Conservation (phyloP, 92 coral and sea anemone genomes). For the Palythoa heliodiscus region DNA sequence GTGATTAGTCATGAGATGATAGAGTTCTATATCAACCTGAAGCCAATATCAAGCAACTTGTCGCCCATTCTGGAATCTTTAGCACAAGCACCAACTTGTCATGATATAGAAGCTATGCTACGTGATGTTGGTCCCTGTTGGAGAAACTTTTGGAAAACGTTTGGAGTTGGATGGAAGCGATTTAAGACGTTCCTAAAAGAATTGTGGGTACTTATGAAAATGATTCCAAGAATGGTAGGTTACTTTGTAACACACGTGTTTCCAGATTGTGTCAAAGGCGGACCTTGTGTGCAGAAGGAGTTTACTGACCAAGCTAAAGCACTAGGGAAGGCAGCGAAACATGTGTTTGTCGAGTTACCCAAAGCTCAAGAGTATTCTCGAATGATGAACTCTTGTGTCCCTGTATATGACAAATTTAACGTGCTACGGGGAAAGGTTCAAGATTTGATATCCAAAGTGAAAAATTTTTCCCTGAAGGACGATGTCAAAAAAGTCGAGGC, state of each 20-base stretch:
- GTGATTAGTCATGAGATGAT: constrained; percentile 70
- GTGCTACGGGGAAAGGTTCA: constrained; percentile 73
- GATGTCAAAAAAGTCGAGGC: constrained; percentile 84
- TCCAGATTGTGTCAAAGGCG: constrained; percentile 84
- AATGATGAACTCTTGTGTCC: constrained; percentile 75
- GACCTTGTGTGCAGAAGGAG: constrained; percentile 78
- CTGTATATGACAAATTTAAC: constrained; percentile 70
- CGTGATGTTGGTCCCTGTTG: constrained; percentile 36
- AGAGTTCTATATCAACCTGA: constrained; percentile 70
- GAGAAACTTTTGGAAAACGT: constrained; percentile 21
- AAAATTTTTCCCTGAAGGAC: constrained; percentile 82
- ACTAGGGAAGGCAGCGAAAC: constrained; percentile 65
- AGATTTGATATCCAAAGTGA: constrained; percentile 71
- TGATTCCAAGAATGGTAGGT: constrained; percentile 89
- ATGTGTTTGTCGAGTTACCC: constrained; percentile 51
- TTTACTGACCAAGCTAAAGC: constrained; percentile 85
- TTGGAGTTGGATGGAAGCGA: constrained; percentile 68
- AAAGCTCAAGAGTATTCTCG: constrained; percentile 83
- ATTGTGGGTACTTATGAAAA: constrained; percentile 61
- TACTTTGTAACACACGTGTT: constrained; percentile 68
- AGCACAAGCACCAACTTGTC: constrained; percentile 83
- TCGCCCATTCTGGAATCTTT: constrained; percentile 77
- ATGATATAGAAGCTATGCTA: constrained; percentile 58
- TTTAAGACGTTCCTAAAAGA: constrained; percentile 78
- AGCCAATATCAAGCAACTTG: constrained; percentile 84